Conservation (phyloP, 30 jellyfish, hydroid and myxozoan genomes). For the Aurelia sp. region DNA sequence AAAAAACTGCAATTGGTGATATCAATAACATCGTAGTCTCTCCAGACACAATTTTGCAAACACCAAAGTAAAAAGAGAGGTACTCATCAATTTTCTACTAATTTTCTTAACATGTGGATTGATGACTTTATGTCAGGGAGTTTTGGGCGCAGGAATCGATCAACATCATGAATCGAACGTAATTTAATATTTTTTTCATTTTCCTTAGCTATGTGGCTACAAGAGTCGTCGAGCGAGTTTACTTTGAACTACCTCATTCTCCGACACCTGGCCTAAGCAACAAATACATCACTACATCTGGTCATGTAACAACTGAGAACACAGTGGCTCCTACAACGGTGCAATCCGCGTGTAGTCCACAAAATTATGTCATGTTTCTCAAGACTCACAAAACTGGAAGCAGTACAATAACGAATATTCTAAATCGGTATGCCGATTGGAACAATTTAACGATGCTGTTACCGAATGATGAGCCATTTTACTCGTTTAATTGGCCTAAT, state of each 20-base stretch:
- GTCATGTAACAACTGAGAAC: constrained; percentile 1
- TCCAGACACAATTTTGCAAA: no score
- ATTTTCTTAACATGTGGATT: no score
- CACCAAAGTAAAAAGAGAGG: no score
- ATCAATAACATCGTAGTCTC: no score
- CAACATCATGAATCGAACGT: no score
- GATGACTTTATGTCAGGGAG: no score
- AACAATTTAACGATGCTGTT: constrained; percentile 83
- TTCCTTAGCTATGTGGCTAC: constrained; percentile 76
- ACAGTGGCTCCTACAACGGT: constrained; percentile 6
- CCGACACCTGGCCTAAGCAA: constrained; percentile 53
- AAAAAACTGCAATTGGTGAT: no score
- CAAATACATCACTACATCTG: neutral
- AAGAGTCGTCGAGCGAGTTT: constrained; percentile 79
- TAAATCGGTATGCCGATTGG: constrained; percentile 95
- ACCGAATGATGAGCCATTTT: constrained; percentile 76
- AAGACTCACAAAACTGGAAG: constrained; percentile 98
- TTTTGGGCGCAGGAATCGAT: no score
- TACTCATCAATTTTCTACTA: no score
- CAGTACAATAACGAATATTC: constrained; percentile 91
- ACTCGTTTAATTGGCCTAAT: constrained; percentile 96
- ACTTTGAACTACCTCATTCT: constrained; percentile 73
- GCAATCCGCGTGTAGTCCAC: constrained; percentile 69
- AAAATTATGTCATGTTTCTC: constrained; percentile 78
- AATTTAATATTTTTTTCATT: neutral